Percentiles rank a stretch among this genome's conserved stretches.
These are phyloP conservation scores for Delphinapterus leucas DNA, from an alignment of 2,113 vertebrate species.

Conservation along the genomic window DNA sequence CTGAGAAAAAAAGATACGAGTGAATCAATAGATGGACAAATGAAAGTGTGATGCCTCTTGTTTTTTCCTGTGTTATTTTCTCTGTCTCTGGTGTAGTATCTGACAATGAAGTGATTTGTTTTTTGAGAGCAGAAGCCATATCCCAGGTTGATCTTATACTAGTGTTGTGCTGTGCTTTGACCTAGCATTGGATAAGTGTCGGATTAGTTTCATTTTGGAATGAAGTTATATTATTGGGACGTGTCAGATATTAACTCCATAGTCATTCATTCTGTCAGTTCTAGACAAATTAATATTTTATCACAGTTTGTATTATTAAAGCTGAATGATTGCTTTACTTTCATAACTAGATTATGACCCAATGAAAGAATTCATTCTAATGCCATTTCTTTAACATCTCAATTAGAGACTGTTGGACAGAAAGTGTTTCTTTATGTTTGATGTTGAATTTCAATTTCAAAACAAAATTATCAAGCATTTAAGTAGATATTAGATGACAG, in stretches of 20 bases:
- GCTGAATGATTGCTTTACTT: neutral
- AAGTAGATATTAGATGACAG: slow-evolving; percentile 40
- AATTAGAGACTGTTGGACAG: neutral
- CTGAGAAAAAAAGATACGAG: neutral
- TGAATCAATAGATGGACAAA: neutral
- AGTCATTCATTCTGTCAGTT: slow-evolving; percentile 9
- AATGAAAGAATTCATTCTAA: neutral
- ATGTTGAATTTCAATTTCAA: slow-evolving; percentile 31
- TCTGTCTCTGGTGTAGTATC: neutral
- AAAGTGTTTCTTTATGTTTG: slow-evolving; percentile 6
- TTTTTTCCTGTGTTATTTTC: neutral
- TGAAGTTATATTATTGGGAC: neutral
- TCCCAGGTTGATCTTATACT: neutral
- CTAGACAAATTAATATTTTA: slow-evolving; percentile 23
- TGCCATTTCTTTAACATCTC: slow-evolving; percentile 1
- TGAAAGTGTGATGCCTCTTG: neutral
- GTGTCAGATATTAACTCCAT: neutral
- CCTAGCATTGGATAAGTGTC: neutral
- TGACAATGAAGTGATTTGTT: neutral
- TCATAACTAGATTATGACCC: slow-evolving; percentile 1
- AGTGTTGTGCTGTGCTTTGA: neutral
- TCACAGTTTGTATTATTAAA: slow-evolving; percentile 7
- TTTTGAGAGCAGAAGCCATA: neutral
- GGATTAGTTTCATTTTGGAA: neutral
- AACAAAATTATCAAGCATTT: slow-evolving; percentile 35